Percentiles rank a stretch among this genome's conserved stretches.
Evolutionary conservation across 1,140 invertebrate species (phyloP).

Genomic region (Nephila pilipes): DNA sequence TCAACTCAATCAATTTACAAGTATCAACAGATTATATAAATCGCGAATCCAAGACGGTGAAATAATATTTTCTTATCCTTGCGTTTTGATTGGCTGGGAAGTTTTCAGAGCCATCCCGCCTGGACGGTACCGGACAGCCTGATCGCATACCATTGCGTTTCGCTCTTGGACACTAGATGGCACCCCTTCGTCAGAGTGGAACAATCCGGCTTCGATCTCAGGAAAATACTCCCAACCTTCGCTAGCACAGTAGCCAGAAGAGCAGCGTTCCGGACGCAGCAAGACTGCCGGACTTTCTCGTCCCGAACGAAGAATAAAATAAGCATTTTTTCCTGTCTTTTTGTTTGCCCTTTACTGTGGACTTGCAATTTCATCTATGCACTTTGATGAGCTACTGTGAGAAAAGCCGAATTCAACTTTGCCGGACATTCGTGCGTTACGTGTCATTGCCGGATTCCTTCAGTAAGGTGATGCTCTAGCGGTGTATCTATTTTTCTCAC

Average conservation of each 20-base stretch:
- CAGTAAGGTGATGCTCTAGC: constrained; percentile 5
- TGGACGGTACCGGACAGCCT: constrained; percentile 5
- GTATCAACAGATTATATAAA: neutral
- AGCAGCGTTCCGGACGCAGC: constrained; percentile 25
- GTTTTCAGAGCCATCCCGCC: neutral
- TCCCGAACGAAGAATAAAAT: neutral
- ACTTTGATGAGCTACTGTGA: neutral
- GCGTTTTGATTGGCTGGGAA: neutral
- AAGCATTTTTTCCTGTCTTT: neutral
- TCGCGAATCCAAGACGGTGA: neutral
- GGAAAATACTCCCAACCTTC: constrained; percentile 40
- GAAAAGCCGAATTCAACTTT: neutral
- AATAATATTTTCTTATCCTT: neutral
- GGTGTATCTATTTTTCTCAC: constrained; percentile 46
- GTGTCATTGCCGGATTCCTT: constrained; percentile 25
- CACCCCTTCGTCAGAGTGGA: constrained; percentile 47
- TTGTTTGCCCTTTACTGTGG: neutral
- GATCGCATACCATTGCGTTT: constrained; percentile 37
- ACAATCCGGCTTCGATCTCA: constrained; percentile 46
- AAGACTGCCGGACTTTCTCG: constrained; percentile 15
- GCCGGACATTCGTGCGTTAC: neutral
- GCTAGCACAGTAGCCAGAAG: constrained; percentile 51
- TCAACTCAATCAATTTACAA: neutral
- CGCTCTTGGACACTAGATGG: constrained; percentile 50
- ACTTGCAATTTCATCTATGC: constrained; percentile 11